Conservation (phyloP, 2,797 vertebrate genomes). For the Urocyon cinereoargenteus region DNA sequence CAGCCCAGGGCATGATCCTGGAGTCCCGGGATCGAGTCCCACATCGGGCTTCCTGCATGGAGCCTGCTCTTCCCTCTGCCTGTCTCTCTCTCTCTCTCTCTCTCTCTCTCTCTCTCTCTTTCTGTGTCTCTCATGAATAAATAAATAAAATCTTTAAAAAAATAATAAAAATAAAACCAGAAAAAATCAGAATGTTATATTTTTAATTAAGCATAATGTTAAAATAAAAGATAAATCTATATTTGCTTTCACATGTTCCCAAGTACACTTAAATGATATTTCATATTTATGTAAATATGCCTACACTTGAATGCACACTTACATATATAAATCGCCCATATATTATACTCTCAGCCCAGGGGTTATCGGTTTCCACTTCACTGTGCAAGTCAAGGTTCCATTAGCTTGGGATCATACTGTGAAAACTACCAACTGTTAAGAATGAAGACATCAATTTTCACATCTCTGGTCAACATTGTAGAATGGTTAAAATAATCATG, state of each 20-base stretch:
- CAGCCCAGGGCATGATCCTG: no score
- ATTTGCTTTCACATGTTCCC: neutral
- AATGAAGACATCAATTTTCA: constrained; percentile 46
- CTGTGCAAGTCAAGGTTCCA: constrained; percentile 22
- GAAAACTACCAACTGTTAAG: constrained; percentile 52
- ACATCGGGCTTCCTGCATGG: no score
- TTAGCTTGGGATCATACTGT: neutral
- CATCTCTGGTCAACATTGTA: neutral
- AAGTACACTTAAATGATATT: constrained; percentile 7
- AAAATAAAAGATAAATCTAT: neutral
- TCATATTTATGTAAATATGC: constrained; percentile 22
- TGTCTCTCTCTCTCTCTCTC: no score
- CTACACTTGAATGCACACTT: neutral
- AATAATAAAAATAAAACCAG: neutral
- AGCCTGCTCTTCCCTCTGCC: no score
- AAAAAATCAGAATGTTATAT: neutral
- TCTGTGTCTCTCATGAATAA: no score
- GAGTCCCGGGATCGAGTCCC: no score
- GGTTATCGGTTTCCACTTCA: constrained; percentile 30
- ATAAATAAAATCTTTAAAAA: no score
- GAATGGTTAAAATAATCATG: constrained; percentile 36
- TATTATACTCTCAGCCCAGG: neutral
- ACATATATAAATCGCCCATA: neutral
- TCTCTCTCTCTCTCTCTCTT: no score
- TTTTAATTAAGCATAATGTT: neutral